Evolutionary conservation across 2,113 vertebrate genomes (phyloP).

Genomic region (Herpetotheres cachinnans): DNA sequence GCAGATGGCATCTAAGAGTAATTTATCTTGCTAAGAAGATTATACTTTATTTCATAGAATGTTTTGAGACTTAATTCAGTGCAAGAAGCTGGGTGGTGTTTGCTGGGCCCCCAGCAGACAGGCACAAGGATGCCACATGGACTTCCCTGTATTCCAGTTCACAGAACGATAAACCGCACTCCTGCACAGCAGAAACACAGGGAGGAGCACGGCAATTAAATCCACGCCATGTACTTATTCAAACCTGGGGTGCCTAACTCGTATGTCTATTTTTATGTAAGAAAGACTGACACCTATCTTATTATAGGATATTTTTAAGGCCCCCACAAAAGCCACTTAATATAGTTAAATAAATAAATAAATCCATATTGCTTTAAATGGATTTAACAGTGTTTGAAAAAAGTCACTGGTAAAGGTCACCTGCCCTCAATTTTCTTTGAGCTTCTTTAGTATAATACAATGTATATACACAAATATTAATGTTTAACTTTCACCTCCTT

Average conservation of each 20-base stretch:
- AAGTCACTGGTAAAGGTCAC: not conserved
- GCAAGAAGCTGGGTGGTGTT: not conserved
- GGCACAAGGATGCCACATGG: not conserved
- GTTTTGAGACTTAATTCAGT: not conserved
- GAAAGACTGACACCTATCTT: not conserved
- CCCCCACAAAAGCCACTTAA: not conserved
- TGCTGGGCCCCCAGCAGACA: not conserved
- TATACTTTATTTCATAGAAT: not conserved
- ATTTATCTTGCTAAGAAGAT: slow-evolving; percentile 26
- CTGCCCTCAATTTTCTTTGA: not conserved
- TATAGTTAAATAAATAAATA: no score
- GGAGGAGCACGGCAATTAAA: not conserved
- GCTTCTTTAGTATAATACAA: not conserved
- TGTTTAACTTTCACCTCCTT: not conserved
- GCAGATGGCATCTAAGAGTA: slow-evolving; percentile 1
- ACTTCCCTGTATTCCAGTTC: not conserved
- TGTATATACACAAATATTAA: not conserved
- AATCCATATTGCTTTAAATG: not conserved
- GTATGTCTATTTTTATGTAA: not conserved
- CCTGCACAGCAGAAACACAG: not conserved
- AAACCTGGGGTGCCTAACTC: not conserved
- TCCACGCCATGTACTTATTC: not conserved
- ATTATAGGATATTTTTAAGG: not conserved
- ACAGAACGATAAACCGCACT: not conserved
- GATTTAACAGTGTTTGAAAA: not conserved